Evolutionary conservation across 1,140 invertebrate species (phyloP).

Genomic region (Lepidurus couesii): DNA sequence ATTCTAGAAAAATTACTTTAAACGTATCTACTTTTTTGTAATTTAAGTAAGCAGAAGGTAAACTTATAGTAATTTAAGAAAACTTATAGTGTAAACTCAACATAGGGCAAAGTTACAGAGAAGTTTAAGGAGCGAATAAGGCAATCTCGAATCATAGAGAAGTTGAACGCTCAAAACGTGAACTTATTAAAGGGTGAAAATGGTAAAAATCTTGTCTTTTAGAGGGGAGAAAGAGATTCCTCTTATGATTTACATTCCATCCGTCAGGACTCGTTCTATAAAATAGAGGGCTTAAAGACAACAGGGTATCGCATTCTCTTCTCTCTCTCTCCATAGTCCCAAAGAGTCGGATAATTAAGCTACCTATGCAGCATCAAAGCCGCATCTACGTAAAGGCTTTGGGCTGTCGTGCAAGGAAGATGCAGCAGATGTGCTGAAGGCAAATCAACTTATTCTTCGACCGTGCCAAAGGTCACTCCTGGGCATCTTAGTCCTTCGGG

Average conservation of each 20-base stretch:
- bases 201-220: not conserved
- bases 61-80: no score
- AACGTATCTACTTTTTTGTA: no score
- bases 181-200: not conserved
- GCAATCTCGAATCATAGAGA: no score
- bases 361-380: constrained; percentile 5
- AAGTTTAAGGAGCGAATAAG: no score
- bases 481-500: not conserved
- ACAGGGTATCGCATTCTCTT: no score
- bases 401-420: not conserved
- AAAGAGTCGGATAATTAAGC: not conserved
- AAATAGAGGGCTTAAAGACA: not conserved
- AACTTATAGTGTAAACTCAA: no score
- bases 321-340: not conserved
- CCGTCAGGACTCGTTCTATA: not conserved
- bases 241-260: not conserved
- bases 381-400: not conserved
- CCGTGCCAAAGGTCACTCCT: not conserved
- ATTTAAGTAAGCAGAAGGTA: no score
- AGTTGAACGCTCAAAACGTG: no score
- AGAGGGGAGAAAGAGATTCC: not conserved
- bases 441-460: not conserved
- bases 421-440: not conserved
- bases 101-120: no score
- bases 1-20: no score